Percentiles rank a stretch among this genome's conserved stretches.
These are phyloP conservation scores for Girardia tigrina DNA, from an alignment of 2,888 invertebrate species.

Conservation along the genomic window DNA sequence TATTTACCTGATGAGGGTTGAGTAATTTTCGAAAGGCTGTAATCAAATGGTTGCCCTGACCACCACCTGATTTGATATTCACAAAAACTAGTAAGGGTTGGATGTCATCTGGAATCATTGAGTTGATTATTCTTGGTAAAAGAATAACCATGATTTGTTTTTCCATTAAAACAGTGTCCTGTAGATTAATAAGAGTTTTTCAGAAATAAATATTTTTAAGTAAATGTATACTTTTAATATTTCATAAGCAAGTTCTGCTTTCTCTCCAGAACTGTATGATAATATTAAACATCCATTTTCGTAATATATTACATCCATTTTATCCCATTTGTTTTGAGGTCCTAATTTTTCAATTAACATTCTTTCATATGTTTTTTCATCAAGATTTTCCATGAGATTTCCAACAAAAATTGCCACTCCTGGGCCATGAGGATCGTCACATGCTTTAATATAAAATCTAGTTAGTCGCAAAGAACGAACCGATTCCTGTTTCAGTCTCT, in stretches of 20 bases:
- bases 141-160: constrained; percentile 88
- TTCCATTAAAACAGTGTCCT: constrained; percentile 47
- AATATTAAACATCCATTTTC: constrained; percentile 98
- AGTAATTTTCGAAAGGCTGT: constrained; percentile 93
- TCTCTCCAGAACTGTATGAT: constrained; percentile 80
- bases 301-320: constrained; percentile 84
- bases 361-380: constrained; percentile 91
- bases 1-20: constrained; percentile 83
- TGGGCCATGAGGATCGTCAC: constrained; percentile 93
- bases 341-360: constrained; percentile 84
- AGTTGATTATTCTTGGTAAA: constrained; percentile 66
- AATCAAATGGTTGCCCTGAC: constrained; percentile 92
- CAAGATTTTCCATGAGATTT: constrained; percentile 68
- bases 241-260: constrained; percentile 81
- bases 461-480: constrained; percentile 95
- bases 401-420: constrained; percentile 91
- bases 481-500: constrained; percentile 58
- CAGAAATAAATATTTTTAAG: neutral
- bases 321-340: constrained; percentile 66
- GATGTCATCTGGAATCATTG: constrained; percentile 52
- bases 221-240: constrained; percentile 55
- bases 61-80: constrained; percentile 97
- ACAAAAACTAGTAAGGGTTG: constrained; percentile 92
- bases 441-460: constrained; percentile 91
- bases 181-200: neutral